Conservation (phyloP, 2,797 vertebrate species). For the Notamacropus eugenii region DNA sequence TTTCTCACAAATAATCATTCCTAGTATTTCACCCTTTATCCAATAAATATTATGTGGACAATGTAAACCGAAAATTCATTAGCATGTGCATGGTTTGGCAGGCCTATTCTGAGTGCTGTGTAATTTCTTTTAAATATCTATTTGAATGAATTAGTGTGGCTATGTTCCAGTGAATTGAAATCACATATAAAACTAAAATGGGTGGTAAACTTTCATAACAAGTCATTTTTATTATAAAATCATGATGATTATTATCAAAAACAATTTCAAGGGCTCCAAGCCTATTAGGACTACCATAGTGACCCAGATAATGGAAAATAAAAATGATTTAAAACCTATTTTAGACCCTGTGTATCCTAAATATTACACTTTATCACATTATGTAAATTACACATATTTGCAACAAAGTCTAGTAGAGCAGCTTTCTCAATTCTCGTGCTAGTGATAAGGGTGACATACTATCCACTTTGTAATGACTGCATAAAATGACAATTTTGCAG, state of each 20-base stretch:
- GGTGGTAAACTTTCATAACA: constrained; percentile 44
- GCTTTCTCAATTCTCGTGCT: constrained; percentile 50
- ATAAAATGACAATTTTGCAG: constrained; percentile 71
- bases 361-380: constrained; percentile 67
- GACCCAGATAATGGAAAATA: constrained; percentile 70
- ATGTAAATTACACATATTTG: constrained; percentile 74
- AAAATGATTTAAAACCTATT: constrained; percentile 73
- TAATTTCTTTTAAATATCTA: constrained; percentile 61
- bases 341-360: constrained; percentile 66
- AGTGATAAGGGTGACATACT: constrained; percentile 65
- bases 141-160: constrained; percentile 64
- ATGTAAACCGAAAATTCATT: constrained; percentile 57
- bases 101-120: constrained; percentile 26
- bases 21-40: constrained; percentile 5
- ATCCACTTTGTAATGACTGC: constrained; percentile 59
- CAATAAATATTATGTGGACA: constrained; percentile 55
- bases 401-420: constrained; percentile 59
- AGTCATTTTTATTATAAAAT: constrained; percentile 65
- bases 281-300: constrained; percentile 50
- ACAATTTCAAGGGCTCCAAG: constrained; percentile 67
- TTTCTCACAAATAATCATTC: constrained; percentile 42
- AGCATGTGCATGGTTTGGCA: constrained; percentile 42
- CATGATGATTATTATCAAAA: constrained; percentile 73
- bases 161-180: constrained; percentile 46
- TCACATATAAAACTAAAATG: constrained; percentile 50